These are phyloP conservation scores for Leptocoma aspasia DNA, from an alignment of 2,113 vertebrate genomes.

Conservation along the genomic window DNA sequence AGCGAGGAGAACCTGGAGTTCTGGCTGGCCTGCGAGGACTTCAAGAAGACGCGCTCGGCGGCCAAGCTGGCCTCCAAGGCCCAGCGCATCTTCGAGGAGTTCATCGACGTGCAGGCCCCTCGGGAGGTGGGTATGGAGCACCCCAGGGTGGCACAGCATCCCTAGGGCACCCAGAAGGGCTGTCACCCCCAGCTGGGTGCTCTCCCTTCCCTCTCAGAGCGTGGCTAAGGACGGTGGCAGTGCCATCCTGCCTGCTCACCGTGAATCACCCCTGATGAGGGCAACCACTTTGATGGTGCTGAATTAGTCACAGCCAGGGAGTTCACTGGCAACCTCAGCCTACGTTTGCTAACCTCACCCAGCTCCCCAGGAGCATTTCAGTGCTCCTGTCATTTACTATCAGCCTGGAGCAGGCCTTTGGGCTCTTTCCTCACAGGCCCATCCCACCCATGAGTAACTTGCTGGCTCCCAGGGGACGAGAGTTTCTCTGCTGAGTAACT, in stretches of 20 bases:
- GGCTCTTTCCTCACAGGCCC: not conserved
- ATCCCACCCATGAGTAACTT: not conserved
- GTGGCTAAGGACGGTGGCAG: not conserved
- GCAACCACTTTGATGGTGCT: not conserved
- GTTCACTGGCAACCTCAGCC: not conserved
- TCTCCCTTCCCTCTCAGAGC: not conserved
- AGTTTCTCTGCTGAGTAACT: slow-evolving; percentile 8
- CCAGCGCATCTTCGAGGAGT: slow-evolving; percentile 90
- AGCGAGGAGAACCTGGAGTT: slow-evolving; percentile 98
- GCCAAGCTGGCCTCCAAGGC: slow-evolving; percentile 86
- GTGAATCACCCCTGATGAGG: not conserved
- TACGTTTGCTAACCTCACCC: not conserved
- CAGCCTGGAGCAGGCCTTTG: not conserved
- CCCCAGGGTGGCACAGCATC: not conserved
- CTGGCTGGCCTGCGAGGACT: slow-evolving; percentile 95
- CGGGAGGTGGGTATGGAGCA: slow-evolving; percentile 81
- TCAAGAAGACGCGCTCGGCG: slow-evolving; percentile 82
- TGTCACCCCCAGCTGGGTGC: not conserved
- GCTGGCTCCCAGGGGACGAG: not conserved
- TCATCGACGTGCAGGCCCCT: slow-evolving; percentile 89
- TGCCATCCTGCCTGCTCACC: not conserved
- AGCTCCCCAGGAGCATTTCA: not conserved
- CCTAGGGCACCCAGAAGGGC: not conserved
- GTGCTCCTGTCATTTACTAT: not conserved
- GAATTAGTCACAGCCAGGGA: slow-evolving; percentile 9